Conservation (phyloP, 2,888 invertebrate genomes). For the Drosophila dives region DNA sequence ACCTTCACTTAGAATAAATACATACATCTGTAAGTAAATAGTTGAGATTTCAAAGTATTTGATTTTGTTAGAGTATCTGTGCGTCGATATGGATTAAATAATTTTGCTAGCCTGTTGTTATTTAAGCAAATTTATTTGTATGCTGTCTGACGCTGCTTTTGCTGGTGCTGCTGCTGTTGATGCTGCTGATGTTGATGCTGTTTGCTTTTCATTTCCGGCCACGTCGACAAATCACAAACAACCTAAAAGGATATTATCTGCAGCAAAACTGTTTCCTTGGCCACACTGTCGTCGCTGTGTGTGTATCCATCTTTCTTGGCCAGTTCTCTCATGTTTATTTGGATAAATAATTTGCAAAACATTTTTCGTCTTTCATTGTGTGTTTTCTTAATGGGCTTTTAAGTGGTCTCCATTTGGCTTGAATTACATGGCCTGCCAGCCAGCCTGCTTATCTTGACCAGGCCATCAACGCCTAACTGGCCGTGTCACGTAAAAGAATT, state of each 20-base stretch:
- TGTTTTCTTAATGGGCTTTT: conserved; percentile 65
- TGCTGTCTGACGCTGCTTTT: conserved; percentile 29
- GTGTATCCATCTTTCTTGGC: conserved; percentile 11
- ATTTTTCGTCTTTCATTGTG: conserved; percentile 66
- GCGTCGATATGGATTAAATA: background rate
- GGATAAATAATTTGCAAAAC: conserved; percentile 75
- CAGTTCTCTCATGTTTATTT: conserved; percentile 62
- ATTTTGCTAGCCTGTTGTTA: conserved; percentile 47
- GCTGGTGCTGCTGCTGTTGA: conserved; percentile 5
- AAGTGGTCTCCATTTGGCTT: conserved; percentile 54
- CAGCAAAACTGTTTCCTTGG: conserved; percentile 68
- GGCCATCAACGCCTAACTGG: conserved; percentile 31
- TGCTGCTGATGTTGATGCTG: conserved; percentile 43
- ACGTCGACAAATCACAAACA: conserved; percentile 78
- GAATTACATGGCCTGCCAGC: conserved; percentile 26
- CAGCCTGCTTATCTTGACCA: conserved; percentile 35
- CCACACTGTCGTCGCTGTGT: conserved; percentile 45
- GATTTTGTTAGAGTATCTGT: conserved; percentile 21
- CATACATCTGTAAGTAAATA: background rate
- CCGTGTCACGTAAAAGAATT: conserved; percentile 20
- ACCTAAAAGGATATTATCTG: conserved; percentile 76
- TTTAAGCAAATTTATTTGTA: conserved; percentile 66
- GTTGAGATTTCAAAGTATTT: background rate
- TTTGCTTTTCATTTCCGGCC: conserved; percentile 78
- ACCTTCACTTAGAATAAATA: background rate